These are phyloP conservation scores for Taphrorychus bicolor DNA, from an alignment of 2,888 invertebrate genomes.

Conservation along the genomic window DNA sequence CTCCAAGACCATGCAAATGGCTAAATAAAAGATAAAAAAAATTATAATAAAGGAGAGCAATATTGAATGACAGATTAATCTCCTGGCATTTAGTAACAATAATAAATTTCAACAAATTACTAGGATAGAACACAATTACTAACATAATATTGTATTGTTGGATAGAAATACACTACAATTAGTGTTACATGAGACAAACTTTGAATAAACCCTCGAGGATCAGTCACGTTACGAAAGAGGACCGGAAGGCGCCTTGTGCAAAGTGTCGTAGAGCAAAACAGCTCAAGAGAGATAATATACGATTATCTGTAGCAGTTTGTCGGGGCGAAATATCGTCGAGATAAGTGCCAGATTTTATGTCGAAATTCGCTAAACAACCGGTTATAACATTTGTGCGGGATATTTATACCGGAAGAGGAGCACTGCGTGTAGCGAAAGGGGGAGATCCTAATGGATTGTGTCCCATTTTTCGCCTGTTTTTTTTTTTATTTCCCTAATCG, in stretches of 20 bases:
- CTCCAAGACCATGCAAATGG: no score
- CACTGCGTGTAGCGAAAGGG: slow-evolving; percentile 28
- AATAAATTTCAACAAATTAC: no score
- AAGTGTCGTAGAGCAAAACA: slow-evolving; percentile 27
- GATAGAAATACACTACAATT: no score
- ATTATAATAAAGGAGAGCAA: no score
- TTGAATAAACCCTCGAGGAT: no score
- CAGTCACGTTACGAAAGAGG: no score
- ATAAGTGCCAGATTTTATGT: slow-evolving; percentile 38
- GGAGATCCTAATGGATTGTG: slow-evolving; percentile 30
- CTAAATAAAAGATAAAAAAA: no score
- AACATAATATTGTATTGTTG: no score
- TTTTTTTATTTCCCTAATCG: slow-evolving; percentile 36
- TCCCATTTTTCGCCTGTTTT: slow-evolving; percentile 34
- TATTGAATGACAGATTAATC: no score
- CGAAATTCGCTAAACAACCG: slow-evolving; percentile 37
- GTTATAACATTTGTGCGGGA: slow-evolving; percentile 32
- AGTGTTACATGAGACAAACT: no score
- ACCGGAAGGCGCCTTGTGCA: slow-evolving; percentile 23
- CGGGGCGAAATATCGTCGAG: slow-evolving; percentile 28
- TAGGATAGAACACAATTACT: no score
- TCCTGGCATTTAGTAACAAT: no score
- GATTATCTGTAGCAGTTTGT: slow-evolving; percentile 38
- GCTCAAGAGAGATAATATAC: slow-evolving; percentile 30
- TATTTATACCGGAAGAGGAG: slow-evolving; percentile 32